Evolutionary conservation across 64 coral and sea anemone genomes (phyloP).

Genomic region (Actinia tenebrosa): DNA sequence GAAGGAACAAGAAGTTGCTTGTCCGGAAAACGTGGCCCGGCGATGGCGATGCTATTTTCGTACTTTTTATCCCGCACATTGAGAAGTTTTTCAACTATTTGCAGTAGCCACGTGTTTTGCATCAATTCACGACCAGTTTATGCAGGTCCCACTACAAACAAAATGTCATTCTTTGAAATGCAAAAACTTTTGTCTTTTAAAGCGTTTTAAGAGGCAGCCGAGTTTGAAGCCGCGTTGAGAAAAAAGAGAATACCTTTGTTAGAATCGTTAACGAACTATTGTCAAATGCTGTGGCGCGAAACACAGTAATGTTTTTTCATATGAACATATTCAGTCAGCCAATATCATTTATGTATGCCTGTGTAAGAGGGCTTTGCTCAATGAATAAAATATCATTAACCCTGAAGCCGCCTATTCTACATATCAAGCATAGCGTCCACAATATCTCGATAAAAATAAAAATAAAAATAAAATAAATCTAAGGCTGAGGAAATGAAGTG

Average conservation of each 20-base stretch:
- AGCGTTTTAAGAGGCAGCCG: neutral
- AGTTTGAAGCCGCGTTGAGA: neutral
- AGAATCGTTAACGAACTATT: neutral
- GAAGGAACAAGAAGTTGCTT: neutral
- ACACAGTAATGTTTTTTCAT: neutral
- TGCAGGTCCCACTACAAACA: neutral
- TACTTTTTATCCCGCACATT: neutral
- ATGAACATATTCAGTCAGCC: neutral
- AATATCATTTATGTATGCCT: neutral
- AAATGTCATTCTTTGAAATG: conserved; percentile 7
- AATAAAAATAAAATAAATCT: neutral
- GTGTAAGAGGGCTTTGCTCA: neutral
- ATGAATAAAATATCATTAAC: conserved; percentile 6
- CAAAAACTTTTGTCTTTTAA: neutral
- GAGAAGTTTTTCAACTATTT: conserved; percentile 11
- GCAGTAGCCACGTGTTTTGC: neutral
- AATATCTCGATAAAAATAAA: neutral
- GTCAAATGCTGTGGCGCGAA: neutral
- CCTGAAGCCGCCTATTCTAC: neutral
- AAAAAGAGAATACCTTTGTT: neutral
- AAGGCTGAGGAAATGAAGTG: conserved; percentile 1
- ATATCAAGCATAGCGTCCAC: neutral
- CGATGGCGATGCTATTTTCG: neutral
- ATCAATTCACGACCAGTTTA: neutral
- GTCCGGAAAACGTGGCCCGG: neutral